Evolutionary conservation across 2,113 vertebrate genomes (phyloP).

Genomic region (Eidolon helvum): DNA sequence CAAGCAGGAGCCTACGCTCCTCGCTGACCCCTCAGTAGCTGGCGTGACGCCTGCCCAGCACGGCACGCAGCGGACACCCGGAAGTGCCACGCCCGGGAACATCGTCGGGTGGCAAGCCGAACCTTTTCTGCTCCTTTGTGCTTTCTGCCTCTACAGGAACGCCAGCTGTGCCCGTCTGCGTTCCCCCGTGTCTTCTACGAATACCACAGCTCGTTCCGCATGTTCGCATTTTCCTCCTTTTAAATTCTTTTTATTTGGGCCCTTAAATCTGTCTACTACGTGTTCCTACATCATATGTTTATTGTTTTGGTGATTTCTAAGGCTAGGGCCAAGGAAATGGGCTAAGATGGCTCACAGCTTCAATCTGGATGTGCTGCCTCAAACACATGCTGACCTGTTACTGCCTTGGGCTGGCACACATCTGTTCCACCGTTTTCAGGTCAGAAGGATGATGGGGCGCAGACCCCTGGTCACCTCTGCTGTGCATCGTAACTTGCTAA

Average conservation of each 20-base stretch:
- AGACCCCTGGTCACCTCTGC: neutral
- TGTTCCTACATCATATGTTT: neutral
- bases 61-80: neutral
- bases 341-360: neutral
- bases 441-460: fast-evolving
- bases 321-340: neutral
- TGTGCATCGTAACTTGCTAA: fast-evolving
- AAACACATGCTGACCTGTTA: neutral
- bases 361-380: neutral
- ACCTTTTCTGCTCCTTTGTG: neutral
- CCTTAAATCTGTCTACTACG: too few relatives aligned
- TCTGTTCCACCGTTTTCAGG: fast-evolving
- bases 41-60: neutral
- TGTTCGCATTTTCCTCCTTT: neutral
- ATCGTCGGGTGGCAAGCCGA: fast-evolving
- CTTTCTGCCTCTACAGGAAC: too few relatives aligned
- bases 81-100: fast-evolving
- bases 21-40: neutral
- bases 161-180: fast-evolving
- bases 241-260: neutral
- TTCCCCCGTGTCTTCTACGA: neutral
- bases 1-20: neutral
- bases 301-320: neutral
- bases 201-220: neutral
- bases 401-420: fast-evolving